Evolutionary conservation across 2,113 vertebrate genomes (phyloP).

Genomic region (Amphiprion percula): DNA sequence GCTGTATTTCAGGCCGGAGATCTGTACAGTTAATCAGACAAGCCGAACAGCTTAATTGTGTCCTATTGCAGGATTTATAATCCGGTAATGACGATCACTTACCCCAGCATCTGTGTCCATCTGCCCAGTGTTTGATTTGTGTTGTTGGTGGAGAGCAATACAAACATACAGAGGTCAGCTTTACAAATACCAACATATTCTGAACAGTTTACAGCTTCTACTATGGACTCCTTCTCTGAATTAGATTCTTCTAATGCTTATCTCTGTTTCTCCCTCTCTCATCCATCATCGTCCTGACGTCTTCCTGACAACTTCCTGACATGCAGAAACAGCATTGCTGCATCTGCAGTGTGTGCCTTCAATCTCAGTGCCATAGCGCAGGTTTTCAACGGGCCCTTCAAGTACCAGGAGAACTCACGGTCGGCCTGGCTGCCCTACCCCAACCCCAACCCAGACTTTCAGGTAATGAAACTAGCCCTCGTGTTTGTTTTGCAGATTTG

Average conservation of each 20-base stretch:
- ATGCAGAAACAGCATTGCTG: constrained; percentile 95
- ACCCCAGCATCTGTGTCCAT: constrained; percentile 14
- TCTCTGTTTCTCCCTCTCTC: constrained; percentile 16
- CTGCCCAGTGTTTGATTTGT: constrained; percentile 55
- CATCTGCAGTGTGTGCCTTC: constrained; percentile 97
- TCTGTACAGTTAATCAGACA: constrained; percentile 72
- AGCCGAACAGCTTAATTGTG: constrained; percentile 66
- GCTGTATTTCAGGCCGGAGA: constrained; percentile 74
- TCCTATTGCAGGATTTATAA: constrained; percentile 68
- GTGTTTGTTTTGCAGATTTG: not conserved
- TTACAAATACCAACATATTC: constrained; percentile 25
- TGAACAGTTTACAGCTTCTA: not conserved
- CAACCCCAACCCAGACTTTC: constrained; percentile 97
- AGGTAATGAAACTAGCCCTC: constrained; percentile 84
- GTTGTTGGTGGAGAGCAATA: constrained; percentile 11
- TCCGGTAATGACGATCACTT: constrained; percentile 63
- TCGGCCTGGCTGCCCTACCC: constrained; percentile 97
- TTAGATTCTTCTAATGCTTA: constrained; percentile 12
- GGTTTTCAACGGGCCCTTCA: constrained; percentile 95
- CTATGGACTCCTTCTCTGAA: not conserved
- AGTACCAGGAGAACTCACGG: constrained; percentile 96
- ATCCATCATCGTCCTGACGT: constrained; percentile 6
- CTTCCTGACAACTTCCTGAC: constrained; percentile 23
- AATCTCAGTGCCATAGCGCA: constrained; percentile 95
- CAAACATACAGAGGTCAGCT: constrained; percentile 32